Evolutionary conservation across 1,140 invertebrate genomes (phyloP).

Genomic region (Leptopilina boulardi): DNA sequence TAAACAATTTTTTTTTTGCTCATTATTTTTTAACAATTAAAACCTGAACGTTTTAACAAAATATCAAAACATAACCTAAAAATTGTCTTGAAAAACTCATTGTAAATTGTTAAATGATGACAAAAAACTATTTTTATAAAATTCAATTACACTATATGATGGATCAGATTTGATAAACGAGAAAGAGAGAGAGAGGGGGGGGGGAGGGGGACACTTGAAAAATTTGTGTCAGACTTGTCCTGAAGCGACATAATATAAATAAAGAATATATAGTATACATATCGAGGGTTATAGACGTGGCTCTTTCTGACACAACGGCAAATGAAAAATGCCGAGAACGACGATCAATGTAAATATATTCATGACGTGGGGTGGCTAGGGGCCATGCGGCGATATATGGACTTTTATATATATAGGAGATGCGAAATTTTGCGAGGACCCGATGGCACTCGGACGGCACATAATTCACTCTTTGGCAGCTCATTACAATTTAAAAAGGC

Average conservation of each 20-base stretch:
- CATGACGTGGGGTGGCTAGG: constrained; percentile 73
- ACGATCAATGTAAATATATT: constrained; percentile 77
- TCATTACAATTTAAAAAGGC: constrained; percentile 77
- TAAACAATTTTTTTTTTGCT: too few species aligned
- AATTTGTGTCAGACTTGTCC: constrained; percentile 29
- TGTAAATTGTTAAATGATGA: too few species aligned
- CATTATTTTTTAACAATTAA: too few species aligned
- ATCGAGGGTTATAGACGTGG: constrained; percentile 45
- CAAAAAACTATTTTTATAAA: too few species aligned
- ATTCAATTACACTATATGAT: too few species aligned
- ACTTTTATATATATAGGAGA: constrained; percentile 57
- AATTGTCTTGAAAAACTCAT: too few species aligned
- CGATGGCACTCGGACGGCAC: constrained; percentile 70
- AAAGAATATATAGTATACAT: constrained; percentile 50
- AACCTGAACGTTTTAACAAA: too few species aligned
- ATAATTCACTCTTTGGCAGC: constrained; percentile 77
- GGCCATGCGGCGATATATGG: constrained; percentile 60
- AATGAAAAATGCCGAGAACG: constrained; percentile 76
- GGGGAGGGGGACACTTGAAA: too few species aligned
- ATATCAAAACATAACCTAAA: too few species aligned
- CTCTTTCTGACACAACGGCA: constrained; percentile 63
- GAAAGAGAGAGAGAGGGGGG: too few species aligned
- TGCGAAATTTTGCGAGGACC: constrained; percentile 55
- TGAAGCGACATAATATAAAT: constrained; percentile 61
- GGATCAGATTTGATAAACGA: not conserved